Conservation (phyloP, 2,888 invertebrate species). For the Drosophila kuntzei region DNA sequence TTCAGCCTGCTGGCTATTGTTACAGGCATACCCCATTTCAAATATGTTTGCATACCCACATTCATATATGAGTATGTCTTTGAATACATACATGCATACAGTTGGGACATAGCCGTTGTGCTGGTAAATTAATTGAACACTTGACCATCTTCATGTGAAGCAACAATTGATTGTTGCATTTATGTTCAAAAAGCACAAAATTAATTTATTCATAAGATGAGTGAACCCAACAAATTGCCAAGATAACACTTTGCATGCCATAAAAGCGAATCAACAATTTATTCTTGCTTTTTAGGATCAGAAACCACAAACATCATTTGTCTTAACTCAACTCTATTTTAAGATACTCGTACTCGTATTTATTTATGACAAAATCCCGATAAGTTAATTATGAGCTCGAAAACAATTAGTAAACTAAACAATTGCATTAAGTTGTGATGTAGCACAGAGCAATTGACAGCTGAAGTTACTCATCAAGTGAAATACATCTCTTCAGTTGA, state of each 20-base stretch:
- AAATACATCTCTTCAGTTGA: slow-evolving; percentile 19
- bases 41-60: slow-evolving; percentile 2
- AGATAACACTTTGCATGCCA: slow-evolving; percentile 5
- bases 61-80: slow-evolving; percentile 13
- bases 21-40: slow-evolving; percentile 17
- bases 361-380: slow-evolving; percentile 9
- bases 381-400: slow-evolving; percentile 54
- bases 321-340: slow-evolving; percentile 5
- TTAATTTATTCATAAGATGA: slow-evolving; percentile 51
- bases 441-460: slow-evolving; percentile 10
- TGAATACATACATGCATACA: slow-evolving; percentile 7
- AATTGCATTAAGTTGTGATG: slow-evolving; percentile 45
- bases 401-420: slow-evolving; percentile 50
- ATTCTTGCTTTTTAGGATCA: slow-evolving; percentile 27
- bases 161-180: slow-evolving; percentile 63
- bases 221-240: slow-evolving; percentile 6
- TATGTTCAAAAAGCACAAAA: slow-evolving; percentile 50
- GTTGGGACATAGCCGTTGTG: slow-evolving; percentile 52
- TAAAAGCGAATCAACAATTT: slow-evolving; percentile 30
- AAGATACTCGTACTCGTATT: neutral
- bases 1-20: slow-evolving; percentile 23
- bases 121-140: slow-evolving; percentile 64
- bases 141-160: slow-evolving; percentile 37
- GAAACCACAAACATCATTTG: slow-evolving; percentile 28
- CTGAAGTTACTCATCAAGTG: slow-evolving; percentile 4